phyloP scores from a whole-genome alignment of 2,888 invertebrate genomes.

The Acanthosepion esculentum region DNA sequence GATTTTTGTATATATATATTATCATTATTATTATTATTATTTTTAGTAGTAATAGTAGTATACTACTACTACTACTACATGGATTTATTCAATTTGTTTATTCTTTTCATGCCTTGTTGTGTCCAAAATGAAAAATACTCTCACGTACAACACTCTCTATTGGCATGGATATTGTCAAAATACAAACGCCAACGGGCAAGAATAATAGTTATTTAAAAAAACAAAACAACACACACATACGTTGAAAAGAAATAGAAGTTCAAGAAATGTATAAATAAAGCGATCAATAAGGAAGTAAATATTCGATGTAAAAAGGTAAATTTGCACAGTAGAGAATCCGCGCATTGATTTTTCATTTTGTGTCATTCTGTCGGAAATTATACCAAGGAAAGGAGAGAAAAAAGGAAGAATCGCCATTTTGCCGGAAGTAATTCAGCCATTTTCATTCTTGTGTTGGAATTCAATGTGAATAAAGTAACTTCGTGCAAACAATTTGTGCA shows the following conservation, averaged over 20 bases:
- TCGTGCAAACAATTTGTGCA: not conserved
- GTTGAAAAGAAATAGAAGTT: too few species aligned
- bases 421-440: constrained; percentile 10
- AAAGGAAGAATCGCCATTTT: constrained; percentile 20
- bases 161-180: constrained; percentile 33
- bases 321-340: not conserved
- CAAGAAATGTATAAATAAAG: not conserved
- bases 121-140: not conserved
- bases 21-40: too few species aligned
- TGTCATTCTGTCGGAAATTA: constrained; percentile 21
- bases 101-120: not conserved
- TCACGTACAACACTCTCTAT: not conserved
- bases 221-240: too few species aligned
- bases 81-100: too few species aligned
- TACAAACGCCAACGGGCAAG: not conserved
- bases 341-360: not conserved
- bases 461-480: not conserved
- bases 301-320: not conserved
- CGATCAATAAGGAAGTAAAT: not conserved
- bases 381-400: not conserved
- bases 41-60: too few species aligned
- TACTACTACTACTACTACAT: too few species aligned
- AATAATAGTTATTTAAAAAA: not conserved
- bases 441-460: not conserved
- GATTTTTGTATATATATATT: too few species aligned